A percentile compares a stretch with the other conserved stretches of the same genome.
Conservation (phyloP, 2,113 vertebrate genomes). For the Bubo bubo region DNA sequence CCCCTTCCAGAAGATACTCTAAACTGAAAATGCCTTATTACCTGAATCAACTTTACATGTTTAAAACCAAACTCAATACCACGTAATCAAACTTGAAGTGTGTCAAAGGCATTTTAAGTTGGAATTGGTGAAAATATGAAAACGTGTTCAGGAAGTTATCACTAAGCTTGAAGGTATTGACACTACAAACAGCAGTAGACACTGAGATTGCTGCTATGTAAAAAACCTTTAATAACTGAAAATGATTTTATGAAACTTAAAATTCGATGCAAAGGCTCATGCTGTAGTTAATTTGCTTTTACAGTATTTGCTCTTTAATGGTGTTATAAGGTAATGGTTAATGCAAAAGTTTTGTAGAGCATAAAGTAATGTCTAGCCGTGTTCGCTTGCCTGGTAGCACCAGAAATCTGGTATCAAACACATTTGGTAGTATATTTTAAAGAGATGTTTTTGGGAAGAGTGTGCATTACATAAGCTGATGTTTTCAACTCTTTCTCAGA, state of each 20-base stretch:
- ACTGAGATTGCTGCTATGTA: background rate
- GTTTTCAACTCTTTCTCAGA: background rate
- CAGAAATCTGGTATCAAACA: background rate
- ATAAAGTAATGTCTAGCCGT: background rate
- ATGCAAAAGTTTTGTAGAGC: background rate
- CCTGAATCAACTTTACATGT: background rate
- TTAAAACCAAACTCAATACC: background rate
- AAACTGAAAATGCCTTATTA: background rate
- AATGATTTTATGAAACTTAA: background rate
- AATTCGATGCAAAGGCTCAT: background rate
- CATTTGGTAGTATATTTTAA: background rate
- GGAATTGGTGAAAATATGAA: background rate
- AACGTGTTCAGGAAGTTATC: fast-evolving
- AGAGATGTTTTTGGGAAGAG: background rate
- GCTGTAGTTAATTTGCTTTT: background rate
- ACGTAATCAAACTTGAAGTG: background rate
- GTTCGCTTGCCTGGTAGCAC: background rate
- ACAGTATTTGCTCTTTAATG: background rate
- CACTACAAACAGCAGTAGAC: background rate
- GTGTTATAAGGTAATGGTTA: background rate
- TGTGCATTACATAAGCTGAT: background rate
- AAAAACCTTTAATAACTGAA: background rate
- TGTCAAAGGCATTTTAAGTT: background rate
- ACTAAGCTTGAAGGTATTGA: background rate
- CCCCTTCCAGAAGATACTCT: background rate